phyloP scores from a whole-genome alignment of 1,140 invertebrate genomes.

The Ptiloglossa arizonensis region DNA sequence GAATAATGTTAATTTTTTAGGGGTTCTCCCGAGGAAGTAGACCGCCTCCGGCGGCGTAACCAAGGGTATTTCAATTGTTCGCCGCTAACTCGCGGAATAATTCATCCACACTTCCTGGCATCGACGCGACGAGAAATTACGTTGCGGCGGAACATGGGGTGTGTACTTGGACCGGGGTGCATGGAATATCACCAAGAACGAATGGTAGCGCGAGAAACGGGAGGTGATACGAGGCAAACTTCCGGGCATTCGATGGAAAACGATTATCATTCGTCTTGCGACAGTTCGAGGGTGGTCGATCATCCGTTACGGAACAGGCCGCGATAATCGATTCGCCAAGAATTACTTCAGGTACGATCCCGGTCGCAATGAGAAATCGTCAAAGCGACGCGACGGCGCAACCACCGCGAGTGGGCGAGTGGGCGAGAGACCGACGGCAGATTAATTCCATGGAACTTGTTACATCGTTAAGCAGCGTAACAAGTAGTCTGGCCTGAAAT shows the following conservation, averaged over 20 bases:
- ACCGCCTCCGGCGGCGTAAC: conserved; percentile 29
- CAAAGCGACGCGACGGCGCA: conserved; percentile 19
- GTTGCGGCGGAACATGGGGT: conserved; percentile 6
- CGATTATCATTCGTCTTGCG: conserved; percentile 43
- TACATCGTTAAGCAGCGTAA: conserved; percentile 64
- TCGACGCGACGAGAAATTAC: conserved; percentile 66
- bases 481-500: conserved; percentile 61
- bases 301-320: conserved; percentile 16
- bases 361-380: conserved; percentile 40
- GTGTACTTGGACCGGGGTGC: conserved; percentile 14
- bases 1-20: conserved; percentile 75
- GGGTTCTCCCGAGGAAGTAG: conserved; percentile 16
- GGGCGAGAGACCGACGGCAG: conserved; percentile 36
- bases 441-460: conserved; percentile 66
- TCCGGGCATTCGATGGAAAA: conserved; percentile 31
- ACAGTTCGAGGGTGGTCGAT: conserved; percentile 23
- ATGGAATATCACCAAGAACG: neutral
- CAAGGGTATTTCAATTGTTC: conserved; percentile 69
- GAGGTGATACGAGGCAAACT: conserved; percentile 11
- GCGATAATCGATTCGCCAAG: conserved; percentile 53
- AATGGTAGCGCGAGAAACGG: neutral
- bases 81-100: conserved; percentile 69
- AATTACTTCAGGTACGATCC: conserved; percentile 56
- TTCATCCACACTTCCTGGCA: conserved; percentile 65
- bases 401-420: neutral